These are phyloP conservation scores for Trinorchestia longiramus DNA, from an alignment of 1,140 invertebrate species.

Conservation along the genomic window DNA sequence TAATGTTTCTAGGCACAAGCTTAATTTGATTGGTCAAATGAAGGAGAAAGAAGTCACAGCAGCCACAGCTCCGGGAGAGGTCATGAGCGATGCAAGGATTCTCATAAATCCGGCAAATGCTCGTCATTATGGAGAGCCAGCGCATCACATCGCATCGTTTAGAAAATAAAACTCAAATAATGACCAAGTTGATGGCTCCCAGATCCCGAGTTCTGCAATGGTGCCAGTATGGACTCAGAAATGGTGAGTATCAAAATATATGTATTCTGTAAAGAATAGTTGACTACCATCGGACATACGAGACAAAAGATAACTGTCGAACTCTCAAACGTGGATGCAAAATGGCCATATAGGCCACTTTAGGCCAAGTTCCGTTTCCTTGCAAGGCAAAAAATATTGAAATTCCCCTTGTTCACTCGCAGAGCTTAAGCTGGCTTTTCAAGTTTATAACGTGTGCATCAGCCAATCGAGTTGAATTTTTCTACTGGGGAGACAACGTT, in stretches of 20 bases:
- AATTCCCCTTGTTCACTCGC: too few species aligned
- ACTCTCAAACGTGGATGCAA: background rate
- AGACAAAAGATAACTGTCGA: background rate
- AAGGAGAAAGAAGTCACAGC: background rate
- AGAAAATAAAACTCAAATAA: constrained; percentile 11
- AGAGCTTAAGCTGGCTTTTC: too few species aligned
- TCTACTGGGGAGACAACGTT: too few species aligned
- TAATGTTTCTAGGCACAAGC: background rate
- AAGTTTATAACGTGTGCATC: too few species aligned
- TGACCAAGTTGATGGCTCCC: background rate
- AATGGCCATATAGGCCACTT: background rate
- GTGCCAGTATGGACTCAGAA: background rate
- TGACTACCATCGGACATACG: background rate
- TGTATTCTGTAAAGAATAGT: background rate
- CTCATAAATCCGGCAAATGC: constrained; percentile 8
- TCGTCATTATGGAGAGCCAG: constrained; percentile 25
- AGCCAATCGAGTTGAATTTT: too few species aligned
- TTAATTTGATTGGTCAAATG: background rate
- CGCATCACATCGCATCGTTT: background rate
- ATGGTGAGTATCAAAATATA: too few species aligned
- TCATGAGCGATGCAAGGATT: background rate
- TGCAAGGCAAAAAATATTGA: too few species aligned
- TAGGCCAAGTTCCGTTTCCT: background rate
- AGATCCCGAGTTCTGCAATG: background rate
- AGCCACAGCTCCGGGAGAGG: background rate